Base-by-base conservation (phyloP, 2,113 vertebrate genomes). In the Gallinago media region DNA sequence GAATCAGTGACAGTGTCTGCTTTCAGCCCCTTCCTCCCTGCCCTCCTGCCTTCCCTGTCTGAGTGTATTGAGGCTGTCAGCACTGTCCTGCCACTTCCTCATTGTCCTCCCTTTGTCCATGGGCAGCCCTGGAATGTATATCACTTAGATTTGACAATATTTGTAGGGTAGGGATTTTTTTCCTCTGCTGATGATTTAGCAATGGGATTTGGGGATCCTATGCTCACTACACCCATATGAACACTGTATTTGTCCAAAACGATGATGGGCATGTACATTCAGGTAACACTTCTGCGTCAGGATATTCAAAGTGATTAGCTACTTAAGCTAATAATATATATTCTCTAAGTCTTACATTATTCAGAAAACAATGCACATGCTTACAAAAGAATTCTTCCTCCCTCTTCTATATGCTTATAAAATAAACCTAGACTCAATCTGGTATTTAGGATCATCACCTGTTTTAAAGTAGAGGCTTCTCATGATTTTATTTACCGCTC, bases 81-180 rank as follows among this genome's bases (percentile, higher is more conserved):
- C 11, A 2, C 29, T 4, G 3, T 19, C 40, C 73, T 0, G 0
- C 16, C 23, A 3, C 31, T 88, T 61, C 85, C 38, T 1, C 0
- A 0, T 75, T 74, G 23, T 25, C 38, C 29, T 44, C n/a, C 9
- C 0, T 70, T 34, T 49, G 8, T 42, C 94, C 77, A 19, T 38
- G 18, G 7, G 59, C 55, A 70, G 40, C 23, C 40, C 26, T 61
- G 11, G 32, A 16, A 63, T 12, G 5, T 56, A 8, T 34, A 32
- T 11, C 25, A 65, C 32, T 66, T 68, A 19, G 6, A 59, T 52
- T 82, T 63, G 11, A 4, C 65, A 76, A 8, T 70, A 44, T 38
- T 75, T 85, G 85, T 59, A 42, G 13, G 32, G 19, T n/a, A 89
- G 27, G 21, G 7, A 8, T 31, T 58, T 72, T 21, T n/a, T 46